Base-by-base conservation (phyloP, 2,797 vertebrate genomes). In the Eurystomus glaucurus region DNA sequence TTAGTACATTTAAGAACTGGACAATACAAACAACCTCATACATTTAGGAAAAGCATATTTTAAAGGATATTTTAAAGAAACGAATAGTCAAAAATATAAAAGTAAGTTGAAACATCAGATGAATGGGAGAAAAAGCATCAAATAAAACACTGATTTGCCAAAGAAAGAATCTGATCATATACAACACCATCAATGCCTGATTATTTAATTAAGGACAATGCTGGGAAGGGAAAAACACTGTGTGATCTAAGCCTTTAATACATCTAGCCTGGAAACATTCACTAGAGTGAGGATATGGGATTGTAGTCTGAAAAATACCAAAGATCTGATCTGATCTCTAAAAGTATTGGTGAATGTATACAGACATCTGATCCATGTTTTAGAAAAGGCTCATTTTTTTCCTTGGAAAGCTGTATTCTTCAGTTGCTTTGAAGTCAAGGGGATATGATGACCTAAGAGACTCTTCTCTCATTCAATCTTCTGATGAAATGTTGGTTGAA, bases 41-140 rank as follows among this genome's bases (percentile, higher is more conserved):
- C 8, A 31, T 28, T 64, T 69, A 51, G 9, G 22, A 81, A 74
- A 85, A 68, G 3, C 19, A 48, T 35, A 35, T 35, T 35, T 2
- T 48, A 39, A 66, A 74, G 37, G 1, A 19, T 45, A 50, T 65
- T 92, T 69, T 72, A 8, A 81, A 85, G 26, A 10, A 74, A 65
- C 25, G 65, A 65, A 43, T 37, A 77, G 31, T 16, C 7, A 61
- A 58, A 77, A 3, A 13, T 3, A 29, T 25, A 2, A 21, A 72
- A 54, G 4, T 41, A 81, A 61, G 85, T 68, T 33, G 18, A 64
- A 46, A 58, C 20, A n/a, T 14, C 3, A 57, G 11, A 25, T n/a
- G 8, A 70, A 48, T 12, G 0, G 8, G 6, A 4, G 1, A 1
- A 50, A 79, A 26, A 29, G 2, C 65, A 75, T 37, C 28, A 86